Base-by-base conservation (phyloP, 2,797 vertebrate genomes). In the Spinibarbus caldwelli region DNA sequence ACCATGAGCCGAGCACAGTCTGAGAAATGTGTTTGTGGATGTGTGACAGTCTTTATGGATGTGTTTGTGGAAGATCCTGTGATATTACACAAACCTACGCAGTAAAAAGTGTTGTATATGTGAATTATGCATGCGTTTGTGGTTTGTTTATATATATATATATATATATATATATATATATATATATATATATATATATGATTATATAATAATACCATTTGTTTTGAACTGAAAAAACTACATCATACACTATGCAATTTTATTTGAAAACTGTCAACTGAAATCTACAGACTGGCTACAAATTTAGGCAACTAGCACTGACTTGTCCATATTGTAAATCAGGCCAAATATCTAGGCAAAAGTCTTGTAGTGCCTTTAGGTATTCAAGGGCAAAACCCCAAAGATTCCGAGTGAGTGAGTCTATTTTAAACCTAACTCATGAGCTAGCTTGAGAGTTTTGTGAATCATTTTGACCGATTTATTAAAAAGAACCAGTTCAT, bases 31-130 rank as follows among this genome's bases (percentile, higher is more conserved):
- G 75, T 67, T 88, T 76, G 4, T 75, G 6, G 31, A 82, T n/a
- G n/a, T n/a, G n/a, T n/a, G 73, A 43, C 62, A 84, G 73, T 78
- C 26, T 70, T 70, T 78, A 78, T 70, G 49, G 75, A 70, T 67
- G 62, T 84, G 75, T 67, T 88, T 76, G 4, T 75, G 6, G 31
- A 82, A 43, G 71, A 62, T 82, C 68, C 59, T 68, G 85, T 86
- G 83, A 83, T 91, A 82, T 86, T 73, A 66, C 85, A 84, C 86
- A 87, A 90, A 91, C 79, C 71, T 52, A 88, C 88, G 89, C 88
- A 83, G 90, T 86, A 83, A 86, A 91, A 86, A 91, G 90, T 89
- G 91, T 90, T 93, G 86, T 90, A 79, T 88, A 91, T 92, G 90
- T 94, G 92, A 93, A 91, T 91, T 78, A 29, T 84, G 54, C 45